Evolutionary conservation across 1,140 invertebrate genomes (phyloP).

Genomic region (Triops cancriformis): DNA sequence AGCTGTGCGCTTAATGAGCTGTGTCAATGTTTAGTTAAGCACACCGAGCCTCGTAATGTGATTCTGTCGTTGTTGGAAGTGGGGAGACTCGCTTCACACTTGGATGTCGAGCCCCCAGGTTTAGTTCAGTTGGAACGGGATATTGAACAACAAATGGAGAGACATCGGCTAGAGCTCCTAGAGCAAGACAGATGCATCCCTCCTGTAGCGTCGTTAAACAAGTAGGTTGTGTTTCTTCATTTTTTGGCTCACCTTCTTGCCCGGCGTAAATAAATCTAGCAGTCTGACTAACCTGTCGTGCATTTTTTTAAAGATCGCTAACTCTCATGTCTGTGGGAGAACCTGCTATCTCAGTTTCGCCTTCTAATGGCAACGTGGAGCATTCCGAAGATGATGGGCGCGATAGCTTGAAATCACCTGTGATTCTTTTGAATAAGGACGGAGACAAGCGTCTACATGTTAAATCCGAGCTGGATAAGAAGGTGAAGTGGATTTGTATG

Average conservation of each 20-base stretch:
- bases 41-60: conserved; percentile 70
- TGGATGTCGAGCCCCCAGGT: conserved; percentile 73
- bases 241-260: conserved; percentile 34
- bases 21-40: conserved; percentile 52
- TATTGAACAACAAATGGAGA: conserved; percentile 55
- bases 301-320: conserved; percentile 26
- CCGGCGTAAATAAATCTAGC: conserved; percentile 15
- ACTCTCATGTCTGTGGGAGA: conserved; percentile 25
- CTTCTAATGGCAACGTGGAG: conserved; percentile 32
- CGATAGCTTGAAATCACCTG: conserved; percentile 4
- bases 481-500: conserved; percentile 45
- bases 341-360: conserved; percentile 25
- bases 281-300: neutral
- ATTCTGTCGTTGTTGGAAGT: conserved; percentile 82
- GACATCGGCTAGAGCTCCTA: conserved; percentile 44
- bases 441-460: conserved; percentile 16
- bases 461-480: conserved; percentile 50
- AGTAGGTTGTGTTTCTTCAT: neutral
- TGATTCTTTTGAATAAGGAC: conserved; percentile 5
- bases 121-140: conserved; percentile 81
- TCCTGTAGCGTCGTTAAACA: conserved; percentile 11
- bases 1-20: neutral
- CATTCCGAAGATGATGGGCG: conserved; percentile 14
- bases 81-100: conserved; percentile 63
- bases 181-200: conserved; percentile 37